These are phyloP conservation scores for Bubo bubo DNA, from an alignment of 2,113 vertebrate genomes.

Conservation along the genomic window DNA sequence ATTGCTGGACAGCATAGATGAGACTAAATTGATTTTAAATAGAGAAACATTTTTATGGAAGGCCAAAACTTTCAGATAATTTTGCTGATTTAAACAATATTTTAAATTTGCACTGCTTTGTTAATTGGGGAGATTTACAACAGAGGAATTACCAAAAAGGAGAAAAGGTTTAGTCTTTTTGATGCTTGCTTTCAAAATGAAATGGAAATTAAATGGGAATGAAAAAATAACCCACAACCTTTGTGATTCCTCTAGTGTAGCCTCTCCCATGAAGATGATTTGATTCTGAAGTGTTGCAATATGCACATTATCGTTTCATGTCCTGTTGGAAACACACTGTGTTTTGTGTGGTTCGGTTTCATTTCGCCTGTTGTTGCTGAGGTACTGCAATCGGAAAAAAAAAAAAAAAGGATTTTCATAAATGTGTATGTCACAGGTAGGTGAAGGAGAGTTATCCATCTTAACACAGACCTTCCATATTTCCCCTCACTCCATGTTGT, in stretches of 20 bases:
- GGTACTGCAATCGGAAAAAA: background rate
- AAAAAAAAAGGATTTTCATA: background rate
- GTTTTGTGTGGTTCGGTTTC: background rate
- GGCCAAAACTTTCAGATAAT: background rate
- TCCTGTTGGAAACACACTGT: background rate
- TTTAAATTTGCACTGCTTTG: background rate
- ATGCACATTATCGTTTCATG: accelerated
- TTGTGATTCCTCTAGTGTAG: background rate
- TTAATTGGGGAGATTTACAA: background rate
- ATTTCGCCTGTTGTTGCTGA: background rate
- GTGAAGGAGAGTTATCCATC: background rate
- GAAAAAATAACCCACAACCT: background rate
- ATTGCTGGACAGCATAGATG: background rate
- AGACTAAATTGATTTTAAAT: background rate
- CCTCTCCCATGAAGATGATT: background rate
- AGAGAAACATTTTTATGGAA: background rate
- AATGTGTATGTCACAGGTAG: background rate
- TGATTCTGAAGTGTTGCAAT: background rate
- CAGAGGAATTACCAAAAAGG: background rate
- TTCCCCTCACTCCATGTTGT: background rate
- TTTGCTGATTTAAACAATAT: background rate
- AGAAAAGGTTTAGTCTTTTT: background rate
- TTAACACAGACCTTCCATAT: too few species aligned
- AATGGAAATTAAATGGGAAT: background rate
- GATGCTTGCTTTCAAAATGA: background rate